A percentile compares a stretch with the other conserved stretches of the same genome.
These are phyloP conservation scores for Yoshiicerus persimilis DNA, from an alignment of 1,140 invertebrate genomes.

Conservation along the genomic window DNA sequence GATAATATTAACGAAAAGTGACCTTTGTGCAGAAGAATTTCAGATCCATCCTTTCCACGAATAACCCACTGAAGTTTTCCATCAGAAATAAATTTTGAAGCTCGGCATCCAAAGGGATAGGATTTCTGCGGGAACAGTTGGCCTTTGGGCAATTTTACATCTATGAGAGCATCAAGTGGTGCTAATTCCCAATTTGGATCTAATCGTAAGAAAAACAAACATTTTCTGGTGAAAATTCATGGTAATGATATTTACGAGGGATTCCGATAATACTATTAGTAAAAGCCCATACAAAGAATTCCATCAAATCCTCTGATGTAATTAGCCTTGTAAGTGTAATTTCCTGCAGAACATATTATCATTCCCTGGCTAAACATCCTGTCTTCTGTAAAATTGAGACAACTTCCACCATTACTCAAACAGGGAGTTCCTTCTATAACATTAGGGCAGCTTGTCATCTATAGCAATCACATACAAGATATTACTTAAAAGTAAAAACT, in stretches of 20 bases:
- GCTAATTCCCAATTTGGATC: conserved; percentile 18
- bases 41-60: conserved; percentile 34
- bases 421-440: neutral
- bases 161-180: conserved; percentile 24
- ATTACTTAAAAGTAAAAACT: too few species aligned
- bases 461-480: neutral
- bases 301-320: conserved; percentile 30
- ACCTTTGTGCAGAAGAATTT: conserved; percentile 38
- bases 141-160: conserved; percentile 2
- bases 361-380: neutral
- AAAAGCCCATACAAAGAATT: neutral
- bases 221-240: neutral
- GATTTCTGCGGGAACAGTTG: conserved; percentile 25
- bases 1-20: too few species aligned
- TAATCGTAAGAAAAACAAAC: neutral
- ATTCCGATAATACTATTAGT: neutral
- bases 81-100: conserved; percentile 33
- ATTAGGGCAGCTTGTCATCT: neutral
- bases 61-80: conserved; percentile 37
- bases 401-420: neutral
- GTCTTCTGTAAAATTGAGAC: neutral
- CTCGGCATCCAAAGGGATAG: conserved; percentile 31
- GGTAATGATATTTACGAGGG: too few species aligned
- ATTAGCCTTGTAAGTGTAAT: conserved; percentile 1
- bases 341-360: conserved; percentile 11